A percentile compares a stretch with the other conserved stretches of the same genome.
Evolutionary conservation across 2,797 vertebrate genomes (phyloP).

Genomic region (Halcyon smyrnensis): DNA sequence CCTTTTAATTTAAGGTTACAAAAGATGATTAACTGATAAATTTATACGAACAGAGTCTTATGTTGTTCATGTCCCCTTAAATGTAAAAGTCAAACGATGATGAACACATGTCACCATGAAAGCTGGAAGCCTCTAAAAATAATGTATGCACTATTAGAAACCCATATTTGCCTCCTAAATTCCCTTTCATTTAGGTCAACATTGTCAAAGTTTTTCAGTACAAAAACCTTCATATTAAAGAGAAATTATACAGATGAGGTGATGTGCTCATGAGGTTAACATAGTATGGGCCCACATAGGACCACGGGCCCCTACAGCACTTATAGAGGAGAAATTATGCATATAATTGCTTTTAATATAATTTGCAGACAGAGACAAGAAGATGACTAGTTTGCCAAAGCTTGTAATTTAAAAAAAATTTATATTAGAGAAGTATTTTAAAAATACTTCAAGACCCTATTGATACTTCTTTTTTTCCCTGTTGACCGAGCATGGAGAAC

Average conservation of each 20-base stretch:
- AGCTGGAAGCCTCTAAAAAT: background rate
- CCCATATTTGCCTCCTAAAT: background rate
- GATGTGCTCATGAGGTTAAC: background rate
- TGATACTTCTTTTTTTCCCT: background rate
- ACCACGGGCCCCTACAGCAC: background rate
- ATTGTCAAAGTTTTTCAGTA: background rate
- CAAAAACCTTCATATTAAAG: background rate
- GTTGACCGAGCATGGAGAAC: background rate
- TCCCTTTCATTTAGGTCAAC: background rate
- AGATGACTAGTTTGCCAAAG: background rate
- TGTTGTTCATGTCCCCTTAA: background rate
- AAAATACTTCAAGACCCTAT: background rate
- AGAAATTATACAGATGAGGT: background rate
- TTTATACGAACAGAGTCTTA: background rate
- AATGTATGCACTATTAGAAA: background rate
- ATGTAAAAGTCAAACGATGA: background rate
- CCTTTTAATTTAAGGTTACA: background rate
- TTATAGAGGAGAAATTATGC: background rate
- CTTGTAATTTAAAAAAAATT: background rate
- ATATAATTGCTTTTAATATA: background rate
- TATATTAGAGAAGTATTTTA: background rate
- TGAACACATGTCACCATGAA: background rate
- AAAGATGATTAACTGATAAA: background rate
- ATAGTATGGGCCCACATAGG: background rate
- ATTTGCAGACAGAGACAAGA: background rate